Conservation (phyloP, 2,888 invertebrate genomes). For the Augiades crinisus region DNA sequence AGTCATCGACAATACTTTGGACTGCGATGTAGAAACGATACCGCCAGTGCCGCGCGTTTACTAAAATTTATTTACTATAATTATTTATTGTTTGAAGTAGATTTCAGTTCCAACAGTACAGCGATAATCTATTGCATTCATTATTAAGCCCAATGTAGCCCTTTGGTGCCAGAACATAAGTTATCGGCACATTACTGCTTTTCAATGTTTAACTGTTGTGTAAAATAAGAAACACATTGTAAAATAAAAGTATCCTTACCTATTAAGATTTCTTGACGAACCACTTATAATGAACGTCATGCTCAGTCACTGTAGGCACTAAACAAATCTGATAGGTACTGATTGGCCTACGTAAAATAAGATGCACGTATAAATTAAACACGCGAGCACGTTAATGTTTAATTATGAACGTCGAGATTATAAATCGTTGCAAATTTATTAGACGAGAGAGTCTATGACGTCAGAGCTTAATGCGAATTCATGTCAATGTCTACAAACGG, state of each 20-base stretch:
- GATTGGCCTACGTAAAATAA: conserved; percentile 1
- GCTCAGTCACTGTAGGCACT: not conserved
- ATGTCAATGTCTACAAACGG: conserved; percentile 62
- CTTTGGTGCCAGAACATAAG: too few species aligned
- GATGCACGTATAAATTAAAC: not conserved
- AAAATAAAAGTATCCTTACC: too few species aligned
- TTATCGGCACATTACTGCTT: too few species aligned
- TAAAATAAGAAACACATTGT: too few species aligned
- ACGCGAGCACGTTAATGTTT: conserved; percentile 7
- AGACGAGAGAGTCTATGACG: conserved; percentile 32
- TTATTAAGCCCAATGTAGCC: too few species aligned
- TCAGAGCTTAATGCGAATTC: conserved; percentile 46
- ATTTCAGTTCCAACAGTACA: too few species aligned
- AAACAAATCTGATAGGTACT: not conserved
- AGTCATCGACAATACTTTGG: conserved; percentile 95
- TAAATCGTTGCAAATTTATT: conserved; percentile 15
- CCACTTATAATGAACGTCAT: too few species aligned
- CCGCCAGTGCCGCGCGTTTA: conserved; percentile 97
- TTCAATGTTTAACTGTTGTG: too few species aligned
- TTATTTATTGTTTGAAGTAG: too few species aligned
- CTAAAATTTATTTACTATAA: conserved; percentile 69
- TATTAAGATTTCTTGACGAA: too few species aligned
- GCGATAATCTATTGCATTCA: too few species aligned
- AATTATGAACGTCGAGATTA: conserved; percentile 13
- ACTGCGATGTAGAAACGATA: conserved; percentile 90